Conservation (phyloP, 2,888 invertebrate genomes). For the Diachrysia chrysitis region DNA sequence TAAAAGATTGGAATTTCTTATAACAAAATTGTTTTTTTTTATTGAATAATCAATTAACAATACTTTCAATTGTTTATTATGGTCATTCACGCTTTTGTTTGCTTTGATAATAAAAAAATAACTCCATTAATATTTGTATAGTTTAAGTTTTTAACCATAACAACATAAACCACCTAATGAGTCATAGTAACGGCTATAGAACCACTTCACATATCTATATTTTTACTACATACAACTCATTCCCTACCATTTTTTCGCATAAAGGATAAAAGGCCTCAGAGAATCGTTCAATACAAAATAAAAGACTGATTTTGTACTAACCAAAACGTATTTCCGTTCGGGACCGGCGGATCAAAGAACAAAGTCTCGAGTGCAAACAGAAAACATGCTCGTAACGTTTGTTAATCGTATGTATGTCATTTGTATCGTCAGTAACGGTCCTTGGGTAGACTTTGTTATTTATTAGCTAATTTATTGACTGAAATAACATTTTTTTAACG, state of each 20-base stretch:
- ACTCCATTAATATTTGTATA: not conserved
- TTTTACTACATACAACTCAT: not conserved
- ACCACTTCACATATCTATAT: not conserved
- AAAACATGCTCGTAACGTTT: constrained; percentile 46
- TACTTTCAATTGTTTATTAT: not conserved
- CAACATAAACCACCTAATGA: not conserved
- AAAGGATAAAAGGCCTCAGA: not conserved
- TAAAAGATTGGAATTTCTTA: constrained; percentile 27
- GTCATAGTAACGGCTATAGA: not conserved
- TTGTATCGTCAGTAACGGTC: constrained; percentile 31
- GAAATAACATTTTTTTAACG: constrained; percentile 4
- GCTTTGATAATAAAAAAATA: not conserved
- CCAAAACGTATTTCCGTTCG: constrained; percentile 53
- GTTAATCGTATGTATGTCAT: constrained; percentile 42
- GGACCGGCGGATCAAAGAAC: constrained; percentile 55
- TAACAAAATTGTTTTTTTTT: not conserved
- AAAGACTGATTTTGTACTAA: constrained; percentile 47
- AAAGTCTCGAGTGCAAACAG: constrained; percentile 41
- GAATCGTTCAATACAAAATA: constrained; percentile 13
- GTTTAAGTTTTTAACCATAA: not conserved
- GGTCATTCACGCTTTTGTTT: constrained; percentile 2
- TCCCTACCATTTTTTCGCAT: not conserved
- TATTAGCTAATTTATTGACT: constrained; percentile 24
- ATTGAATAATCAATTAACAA: not conserved
- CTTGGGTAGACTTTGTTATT: constrained; percentile 26